Evolutionary conservation across 2,797 vertebrate genomes (phyloP), one percentile per base, ranked within the genome.

Genomic region (Danio albolineatus): DNA sequence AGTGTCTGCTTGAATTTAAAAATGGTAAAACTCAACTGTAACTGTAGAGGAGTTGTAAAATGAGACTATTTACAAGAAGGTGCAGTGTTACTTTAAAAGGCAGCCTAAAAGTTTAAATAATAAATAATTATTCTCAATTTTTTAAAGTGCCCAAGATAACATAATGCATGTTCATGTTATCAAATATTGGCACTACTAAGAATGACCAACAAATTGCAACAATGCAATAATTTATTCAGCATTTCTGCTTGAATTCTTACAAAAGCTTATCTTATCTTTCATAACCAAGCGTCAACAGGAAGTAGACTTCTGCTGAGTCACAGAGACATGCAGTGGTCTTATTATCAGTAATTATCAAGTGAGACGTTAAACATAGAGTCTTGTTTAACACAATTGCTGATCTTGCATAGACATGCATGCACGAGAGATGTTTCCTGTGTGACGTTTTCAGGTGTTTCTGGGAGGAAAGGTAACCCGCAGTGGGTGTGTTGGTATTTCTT

Each of bases 401-500:
- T 78, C 54, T 44, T 56, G 51, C 5, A 17, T 10, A 44, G 51
- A 44, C 49, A 38, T 48, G 21, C 10, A 7, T 7, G 53, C 19
- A 19, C 19, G 12, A 43, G 70, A n/a, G 36, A 17, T 44, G 77
- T 10, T 64, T 56, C 38, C 60, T 56, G 49, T 65, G 49, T 64
- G 4, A 46, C 48, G 39, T 44, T 4, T 49, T 46, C 14, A 46
- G 19, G 38, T 43, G 60, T 44, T 36, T 78, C 14, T 61, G 36
- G 36, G 54, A 51, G 13, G 28, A n/a, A 43, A 49, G 54, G 21
- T 51, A 13, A 60, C 70, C 56, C 51, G 6, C 17, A 41, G 44
- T 78, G 66, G 67, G 69, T 73, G 59, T 79, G 67, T 73, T 56
- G 67, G 16, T 60, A 70, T 70, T 67, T 67, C 62, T 17, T 62